These are phyloP conservation scores for Pipistrellus nathusii DNA, from an alignment of 2,797 vertebrate genomes.

Conservation along the genomic window DNA sequence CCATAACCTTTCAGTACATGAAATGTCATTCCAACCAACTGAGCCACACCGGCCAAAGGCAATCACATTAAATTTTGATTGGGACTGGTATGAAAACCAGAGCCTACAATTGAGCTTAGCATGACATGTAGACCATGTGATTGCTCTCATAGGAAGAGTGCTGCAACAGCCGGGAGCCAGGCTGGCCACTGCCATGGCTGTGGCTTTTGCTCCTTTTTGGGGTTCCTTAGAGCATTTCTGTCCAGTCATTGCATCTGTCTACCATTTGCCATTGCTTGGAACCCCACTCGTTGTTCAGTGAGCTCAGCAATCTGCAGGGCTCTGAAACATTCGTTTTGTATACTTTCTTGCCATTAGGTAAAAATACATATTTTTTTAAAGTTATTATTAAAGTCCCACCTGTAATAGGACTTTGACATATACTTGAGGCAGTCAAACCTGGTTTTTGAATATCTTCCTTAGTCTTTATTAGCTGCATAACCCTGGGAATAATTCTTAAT, in stretches of 20 bases:
- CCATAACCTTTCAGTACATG: neutral
- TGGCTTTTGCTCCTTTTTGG: neutral
- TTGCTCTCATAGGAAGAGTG: neutral
- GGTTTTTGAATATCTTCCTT: neutral
- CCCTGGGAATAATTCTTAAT: neutral
- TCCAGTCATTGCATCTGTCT: neutral
- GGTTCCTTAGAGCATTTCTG: neutral
- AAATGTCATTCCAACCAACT: neutral
- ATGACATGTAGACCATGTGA: neutral
- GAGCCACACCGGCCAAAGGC: neutral
- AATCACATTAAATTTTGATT: neutral
- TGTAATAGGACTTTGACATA: neutral
- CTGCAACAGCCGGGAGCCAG: neutral
- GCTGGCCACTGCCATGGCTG: neutral
- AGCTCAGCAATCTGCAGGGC: neutral
- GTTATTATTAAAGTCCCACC: neutral
- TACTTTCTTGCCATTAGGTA: neutral
- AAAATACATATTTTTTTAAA: neutral
- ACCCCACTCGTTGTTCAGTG: neutral
- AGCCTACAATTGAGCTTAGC: neutral
- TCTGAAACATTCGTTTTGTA: neutral
- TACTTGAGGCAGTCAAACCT: neutral
- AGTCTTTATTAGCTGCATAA: neutral
- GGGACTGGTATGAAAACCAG: neutral
- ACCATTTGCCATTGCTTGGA: neutral